These are phyloP conservation scores for Amazona guildingii DNA, from an alignment of 2,113 vertebrate species.

Conservation along the genomic window DNA sequence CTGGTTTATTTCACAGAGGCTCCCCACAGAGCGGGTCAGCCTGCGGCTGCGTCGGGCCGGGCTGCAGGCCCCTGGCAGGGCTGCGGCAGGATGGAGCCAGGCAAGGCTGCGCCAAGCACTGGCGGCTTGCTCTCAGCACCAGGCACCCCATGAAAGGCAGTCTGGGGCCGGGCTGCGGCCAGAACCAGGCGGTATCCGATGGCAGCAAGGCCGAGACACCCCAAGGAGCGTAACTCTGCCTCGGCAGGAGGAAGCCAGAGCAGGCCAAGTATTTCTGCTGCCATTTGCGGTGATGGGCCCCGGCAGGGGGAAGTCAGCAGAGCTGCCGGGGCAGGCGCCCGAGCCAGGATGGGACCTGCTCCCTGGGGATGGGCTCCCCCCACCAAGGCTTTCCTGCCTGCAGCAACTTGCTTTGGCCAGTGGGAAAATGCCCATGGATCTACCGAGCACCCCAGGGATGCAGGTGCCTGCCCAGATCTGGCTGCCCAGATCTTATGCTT, in stretches of 20 bases:
- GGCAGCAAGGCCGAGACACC: rapidly evolving
- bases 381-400: not conserved
- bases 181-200: not conserved
- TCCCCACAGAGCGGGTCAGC: not conserved
- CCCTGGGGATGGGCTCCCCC: not conserved
- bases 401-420: not conserved
- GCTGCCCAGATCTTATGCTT: not conserved
- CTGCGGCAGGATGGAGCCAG: not conserved
- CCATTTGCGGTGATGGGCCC: not conserved
- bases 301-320: not conserved
- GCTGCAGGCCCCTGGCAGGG: not conserved
- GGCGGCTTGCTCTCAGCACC: not conserved
- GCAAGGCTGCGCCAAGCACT: rapidly evolving
- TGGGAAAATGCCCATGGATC: rapidly evolving
- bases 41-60: rapidly evolving
- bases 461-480: rapidly evolving
- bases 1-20: not conserved
- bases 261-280: not conserved
- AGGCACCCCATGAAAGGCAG: not conserved
- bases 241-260: not conserved
- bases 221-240: not conserved
- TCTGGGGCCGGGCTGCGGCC: not conserved
- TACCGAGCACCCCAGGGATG: not conserved
- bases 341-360: not conserved
- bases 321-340: not conserved